A percentile compares a stretch with the other conserved stretches of the same genome.
phyloP scores from a whole-genome alignment of 2,113 vertebrate species.

The Myxocyprinus asiaticus region DNA sequence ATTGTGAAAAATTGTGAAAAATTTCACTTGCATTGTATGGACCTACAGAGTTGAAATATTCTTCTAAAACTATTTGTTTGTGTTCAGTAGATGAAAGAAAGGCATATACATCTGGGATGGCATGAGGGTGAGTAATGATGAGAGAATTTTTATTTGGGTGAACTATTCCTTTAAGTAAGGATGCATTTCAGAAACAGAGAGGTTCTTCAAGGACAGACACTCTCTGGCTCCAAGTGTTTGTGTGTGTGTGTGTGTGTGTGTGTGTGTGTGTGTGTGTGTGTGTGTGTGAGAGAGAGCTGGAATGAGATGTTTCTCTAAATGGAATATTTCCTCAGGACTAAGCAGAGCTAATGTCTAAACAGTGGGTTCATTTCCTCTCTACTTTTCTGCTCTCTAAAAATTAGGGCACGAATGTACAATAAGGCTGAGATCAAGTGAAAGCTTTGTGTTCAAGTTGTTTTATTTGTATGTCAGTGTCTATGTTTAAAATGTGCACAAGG shows the following conservation, averaged over 20 bases:
- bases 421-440: too few species aligned
- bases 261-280: not conserved
- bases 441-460: too few species aligned
- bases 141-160: too few species aligned
- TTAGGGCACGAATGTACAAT: not conserved
- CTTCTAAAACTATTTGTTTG: too few species aligned
- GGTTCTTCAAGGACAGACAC: not conserved
- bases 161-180: not conserved
- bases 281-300: not conserved
- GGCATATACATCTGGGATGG: too few species aligned
- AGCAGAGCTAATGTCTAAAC: constrained; percentile 61
- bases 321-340: constrained; percentile 55
- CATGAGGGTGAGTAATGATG: not conserved
- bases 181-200: constrained; percentile 2
- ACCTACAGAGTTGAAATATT: too few species aligned
- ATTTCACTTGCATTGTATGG: too few species aligned
- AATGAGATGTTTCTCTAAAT: constrained; percentile 56
- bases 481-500: too few species aligned
- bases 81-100: too few species aligned
- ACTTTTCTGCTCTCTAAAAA: not conserved
- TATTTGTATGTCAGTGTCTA: too few species aligned
- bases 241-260: not conserved
- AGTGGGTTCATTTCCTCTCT: not conserved
- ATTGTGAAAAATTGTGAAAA: too few species aligned
- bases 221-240: not conserved